A percentile compares a stretch with the other conserved stretches of the same genome.
Conservation (phyloP, 2,888 invertebrate species). For the Megastigmus dorsalis region DNA sequence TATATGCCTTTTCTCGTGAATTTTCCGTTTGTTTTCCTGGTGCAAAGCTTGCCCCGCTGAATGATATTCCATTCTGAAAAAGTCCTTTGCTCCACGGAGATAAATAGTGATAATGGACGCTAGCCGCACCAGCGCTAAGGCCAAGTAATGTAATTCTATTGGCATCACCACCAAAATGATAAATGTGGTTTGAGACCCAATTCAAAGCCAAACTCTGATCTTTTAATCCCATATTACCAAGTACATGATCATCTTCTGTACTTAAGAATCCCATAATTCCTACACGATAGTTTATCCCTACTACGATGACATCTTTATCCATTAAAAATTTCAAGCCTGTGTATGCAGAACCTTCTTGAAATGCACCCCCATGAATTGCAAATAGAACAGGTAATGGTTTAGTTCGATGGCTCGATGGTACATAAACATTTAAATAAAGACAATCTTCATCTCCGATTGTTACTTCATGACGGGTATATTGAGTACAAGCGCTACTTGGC, state of each 20-base stretch:
- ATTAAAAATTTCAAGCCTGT: neutral
- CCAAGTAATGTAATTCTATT: neutral
- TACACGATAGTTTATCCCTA: neutral
- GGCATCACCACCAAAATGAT: neutral
- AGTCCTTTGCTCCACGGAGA: no score
- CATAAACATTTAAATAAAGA: no score
- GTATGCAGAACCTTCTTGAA: neutral
- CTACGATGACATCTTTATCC: neutral
- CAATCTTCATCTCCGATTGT: neutral
- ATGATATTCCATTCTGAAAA: no score
- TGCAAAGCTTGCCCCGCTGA: no score
- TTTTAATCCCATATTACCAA: no score
- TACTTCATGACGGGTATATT: neutral
- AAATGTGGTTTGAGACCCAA: neutral
- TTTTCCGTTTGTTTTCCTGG: neutral
- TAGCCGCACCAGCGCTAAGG: neutral
- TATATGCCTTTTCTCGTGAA: neutral
- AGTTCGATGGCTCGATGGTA: neutral
- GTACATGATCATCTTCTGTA: slow-evolving; percentile 1
- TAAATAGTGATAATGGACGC: no score
- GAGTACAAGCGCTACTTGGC: neutral
- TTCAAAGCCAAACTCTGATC: neutral
- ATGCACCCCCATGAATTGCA: neutral
- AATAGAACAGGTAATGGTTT: neutral
- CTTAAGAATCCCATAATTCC: neutral